A percentile compares a stretch with the other conserved stretches of the same genome.
Conservation (phyloP, 2,797 vertebrate species). For the Peromyscus eremicus region DNA sequence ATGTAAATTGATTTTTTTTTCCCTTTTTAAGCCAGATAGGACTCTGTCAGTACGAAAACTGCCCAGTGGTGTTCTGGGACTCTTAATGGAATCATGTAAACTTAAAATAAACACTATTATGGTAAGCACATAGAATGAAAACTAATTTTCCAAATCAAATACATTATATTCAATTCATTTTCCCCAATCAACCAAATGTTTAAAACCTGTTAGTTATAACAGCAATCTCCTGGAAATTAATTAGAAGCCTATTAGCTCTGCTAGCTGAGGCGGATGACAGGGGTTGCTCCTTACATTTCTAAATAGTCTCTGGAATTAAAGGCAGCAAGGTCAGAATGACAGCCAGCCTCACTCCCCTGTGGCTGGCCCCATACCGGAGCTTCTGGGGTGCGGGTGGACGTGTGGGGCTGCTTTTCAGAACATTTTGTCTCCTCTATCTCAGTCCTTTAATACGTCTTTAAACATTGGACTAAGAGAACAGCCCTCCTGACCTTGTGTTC, state of each 20-base stretch:
- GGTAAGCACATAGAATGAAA: slow-evolving; percentile 84
- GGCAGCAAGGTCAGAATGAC: slow-evolving; percentile 78
- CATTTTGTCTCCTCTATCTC: neutral
- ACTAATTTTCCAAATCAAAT: slow-evolving; percentile 83
- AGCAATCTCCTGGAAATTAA: slow-evolving; percentile 77
- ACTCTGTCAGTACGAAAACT: slow-evolving; percentile 63
- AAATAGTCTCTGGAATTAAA: slow-evolving; percentile 71
- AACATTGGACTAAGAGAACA: neutral
- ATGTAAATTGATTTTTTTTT: slow-evolving; percentile 67
- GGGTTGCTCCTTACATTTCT: slow-evolving; percentile 69
- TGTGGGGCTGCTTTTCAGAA: neutral
- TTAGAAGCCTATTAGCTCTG: slow-evolving; percentile 81
- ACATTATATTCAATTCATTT: slow-evolving; percentile 82
- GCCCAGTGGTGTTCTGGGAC: slow-evolving; percentile 71
- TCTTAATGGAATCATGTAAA: slow-evolving; percentile 84
- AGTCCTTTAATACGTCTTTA: neutral
- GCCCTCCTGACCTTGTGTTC: neutral
- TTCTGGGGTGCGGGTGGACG: neutral
- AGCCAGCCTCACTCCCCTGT: neutral
- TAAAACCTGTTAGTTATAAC: slow-evolving; percentile 81
- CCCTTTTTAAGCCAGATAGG: slow-evolving; percentile 66
- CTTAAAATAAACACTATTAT: slow-evolving; percentile 84
- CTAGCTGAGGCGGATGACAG: slow-evolving; percentile 75
- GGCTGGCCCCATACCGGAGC: neutral
- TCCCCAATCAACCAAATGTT: slow-evolving; percentile 79